Evolutionary conservation across 2,888 invertebrate genomes (phyloP).

Genomic region (Auanema freiburgensis): DNA sequence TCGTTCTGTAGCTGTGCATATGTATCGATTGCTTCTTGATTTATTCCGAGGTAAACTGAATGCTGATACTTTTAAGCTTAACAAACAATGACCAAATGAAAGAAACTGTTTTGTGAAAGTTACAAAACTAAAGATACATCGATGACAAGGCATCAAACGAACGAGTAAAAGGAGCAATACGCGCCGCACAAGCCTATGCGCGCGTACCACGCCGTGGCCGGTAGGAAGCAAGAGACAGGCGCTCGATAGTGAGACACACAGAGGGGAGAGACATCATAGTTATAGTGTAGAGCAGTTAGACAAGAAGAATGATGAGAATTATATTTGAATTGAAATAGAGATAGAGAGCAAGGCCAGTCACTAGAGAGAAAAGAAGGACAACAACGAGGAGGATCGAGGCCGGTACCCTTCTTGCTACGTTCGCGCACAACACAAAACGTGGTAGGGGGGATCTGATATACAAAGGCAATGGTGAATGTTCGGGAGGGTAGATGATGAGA

Average conservation of each 20-base stretch:
- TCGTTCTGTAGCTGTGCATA: too few relatives aligned
- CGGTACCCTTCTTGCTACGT: background rate
- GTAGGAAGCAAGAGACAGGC: constrained; percentile 18
- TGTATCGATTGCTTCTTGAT: too few relatives aligned
- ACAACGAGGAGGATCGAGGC: background rate
- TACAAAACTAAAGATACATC: background rate
- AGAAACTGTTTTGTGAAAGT: background rate
- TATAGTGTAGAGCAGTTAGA: constrained; percentile 11
- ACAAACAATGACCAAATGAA: background rate
- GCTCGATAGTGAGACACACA: background rate
- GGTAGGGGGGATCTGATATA: background rate
- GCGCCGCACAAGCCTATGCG: constrained; percentile 19
- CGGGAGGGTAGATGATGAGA: background rate
- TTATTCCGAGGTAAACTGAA: too few relatives aligned
- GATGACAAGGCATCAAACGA: background rate
- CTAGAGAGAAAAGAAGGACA: constrained; percentile 1
- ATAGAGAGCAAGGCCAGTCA: constrained; percentile 4
- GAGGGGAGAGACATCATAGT: constrained; percentile 10
- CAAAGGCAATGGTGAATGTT: background rate
- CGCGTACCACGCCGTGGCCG: constrained; percentile 29
- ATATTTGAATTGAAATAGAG: background rate
- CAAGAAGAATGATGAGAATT: constrained; percentile 13
- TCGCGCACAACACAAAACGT: background rate
- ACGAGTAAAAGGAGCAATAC: constrained; percentile 9
- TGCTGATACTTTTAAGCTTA: too few relatives aligned